These are phyloP conservation scores for Stegophylla sp. DNA, from an alignment of 2,888 invertebrate species.

Conservation along the genomic window DNA sequence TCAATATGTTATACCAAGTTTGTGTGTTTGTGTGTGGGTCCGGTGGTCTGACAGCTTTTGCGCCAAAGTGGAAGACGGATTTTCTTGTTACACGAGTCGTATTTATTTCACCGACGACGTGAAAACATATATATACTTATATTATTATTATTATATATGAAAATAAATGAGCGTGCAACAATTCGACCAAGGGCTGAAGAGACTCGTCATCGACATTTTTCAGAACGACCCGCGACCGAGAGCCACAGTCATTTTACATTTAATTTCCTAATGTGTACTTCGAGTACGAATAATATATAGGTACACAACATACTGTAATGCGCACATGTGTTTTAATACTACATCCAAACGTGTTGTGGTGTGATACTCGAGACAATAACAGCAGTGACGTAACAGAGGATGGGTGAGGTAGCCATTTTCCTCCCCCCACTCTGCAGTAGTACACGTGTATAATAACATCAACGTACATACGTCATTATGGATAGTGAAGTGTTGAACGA, in stretches of 20 bases:
- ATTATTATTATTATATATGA: background rate
- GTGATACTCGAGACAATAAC: too few species aligned
- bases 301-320: too few species aligned
- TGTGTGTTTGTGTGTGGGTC: constrained; percentile 12
- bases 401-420: too few species aligned
- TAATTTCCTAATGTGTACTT: constrained; percentile 10
- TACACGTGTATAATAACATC: too few species aligned
- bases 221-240: background rate
- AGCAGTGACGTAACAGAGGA: too few species aligned
- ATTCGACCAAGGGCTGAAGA: background rate
- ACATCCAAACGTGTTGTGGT: too few species aligned
- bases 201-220: background rate
- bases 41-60: constrained; percentile 45
- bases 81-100: constrained; percentile 36
- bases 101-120: background rate
- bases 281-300: background rate
- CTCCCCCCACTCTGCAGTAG: too few species aligned
- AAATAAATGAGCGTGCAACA: constrained; percentile 1
- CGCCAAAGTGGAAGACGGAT: constrained; percentile 40
- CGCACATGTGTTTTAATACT: too few species aligned
- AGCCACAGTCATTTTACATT: background rate
- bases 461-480: too few species aligned
- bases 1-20: constrained; percentile 21
- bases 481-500: too few species aligned
- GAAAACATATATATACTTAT: background rate